These are phyloP conservation scores for Monochamus saltuarius DNA, from an alignment of 1,140 invertebrate genomes.

Conservation along the genomic window DNA sequence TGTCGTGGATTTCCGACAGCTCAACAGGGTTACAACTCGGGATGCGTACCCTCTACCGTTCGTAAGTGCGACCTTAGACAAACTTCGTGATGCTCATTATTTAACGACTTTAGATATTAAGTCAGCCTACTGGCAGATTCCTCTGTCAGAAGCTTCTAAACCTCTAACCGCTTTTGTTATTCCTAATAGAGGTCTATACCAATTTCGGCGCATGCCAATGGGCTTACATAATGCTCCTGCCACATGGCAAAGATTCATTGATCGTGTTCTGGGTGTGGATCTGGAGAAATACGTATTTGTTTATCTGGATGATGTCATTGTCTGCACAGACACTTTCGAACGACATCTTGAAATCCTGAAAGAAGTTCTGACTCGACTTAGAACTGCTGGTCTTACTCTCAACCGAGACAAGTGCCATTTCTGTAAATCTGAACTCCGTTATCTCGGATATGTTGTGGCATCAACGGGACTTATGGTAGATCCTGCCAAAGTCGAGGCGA, in stretches of 20 bases:
- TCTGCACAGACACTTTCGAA: slow-evolving; percentile 40
- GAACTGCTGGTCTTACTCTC: slow-evolving; percentile 43
- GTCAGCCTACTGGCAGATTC: slow-evolving; percentile 48
- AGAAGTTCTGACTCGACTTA: slow-evolving; percentile 29
- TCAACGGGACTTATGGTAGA: too few relatives aligned
- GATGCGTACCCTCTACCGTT: slow-evolving; percentile 42
- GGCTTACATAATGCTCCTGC: slow-evolving; percentile 50
- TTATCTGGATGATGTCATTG: slow-evolving; percentile 48
- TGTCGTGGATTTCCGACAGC: slow-evolving; percentile 45
- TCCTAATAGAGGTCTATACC: slow-evolving; percentile 44
- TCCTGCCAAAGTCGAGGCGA: slow-evolving; percentile 30
- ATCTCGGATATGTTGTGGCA: slow-evolving; percentile 47
- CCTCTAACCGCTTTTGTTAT: slow-evolving; percentile 50
- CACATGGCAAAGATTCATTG: slow-evolving; percentile 28
- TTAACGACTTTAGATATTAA: slow-evolving; percentile 45
- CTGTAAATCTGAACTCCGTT: too few relatives aligned
- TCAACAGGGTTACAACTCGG: slow-evolving; percentile 46
- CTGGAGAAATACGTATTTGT: slow-evolving; percentile 27
- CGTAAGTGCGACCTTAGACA: slow-evolving; percentile 40
- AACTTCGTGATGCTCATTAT: slow-evolving; percentile 38
- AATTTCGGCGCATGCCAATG: slow-evolving; percentile 50
- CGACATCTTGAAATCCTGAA: slow-evolving; percentile 41
- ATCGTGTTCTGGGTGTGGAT: slow-evolving; percentile 23
- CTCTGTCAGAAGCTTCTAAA: slow-evolving; percentile 26
- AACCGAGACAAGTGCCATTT: slow-evolving; percentile 42